Evolutionary conservation across 2,113 vertebrate genomes (phyloP).

Genomic region (Coracopsis vasa): DNA sequence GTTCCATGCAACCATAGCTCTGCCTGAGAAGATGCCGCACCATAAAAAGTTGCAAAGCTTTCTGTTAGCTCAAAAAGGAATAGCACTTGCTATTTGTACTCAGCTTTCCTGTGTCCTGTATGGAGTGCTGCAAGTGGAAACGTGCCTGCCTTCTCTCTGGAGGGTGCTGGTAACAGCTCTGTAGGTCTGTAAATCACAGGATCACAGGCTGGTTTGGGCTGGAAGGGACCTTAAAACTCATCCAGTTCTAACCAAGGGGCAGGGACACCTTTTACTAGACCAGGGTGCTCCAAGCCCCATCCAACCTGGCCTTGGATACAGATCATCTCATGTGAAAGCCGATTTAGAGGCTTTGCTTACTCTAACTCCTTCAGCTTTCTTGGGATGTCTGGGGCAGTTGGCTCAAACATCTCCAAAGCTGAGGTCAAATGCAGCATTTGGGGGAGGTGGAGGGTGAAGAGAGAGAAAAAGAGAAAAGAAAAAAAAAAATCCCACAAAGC

Average conservation of each 20-base stretch:
- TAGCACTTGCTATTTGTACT: neutral
- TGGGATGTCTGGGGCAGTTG: neutral
- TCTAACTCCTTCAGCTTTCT: neutral
- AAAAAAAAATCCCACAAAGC: neutral
- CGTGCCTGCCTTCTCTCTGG: neutral
- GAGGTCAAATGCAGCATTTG: neutral
- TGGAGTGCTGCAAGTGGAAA: neutral
- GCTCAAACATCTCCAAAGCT: neutral
- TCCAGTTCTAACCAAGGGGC: neutral
- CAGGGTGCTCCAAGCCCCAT: neutral
- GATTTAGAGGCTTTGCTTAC: neutral
- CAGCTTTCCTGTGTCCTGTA: neutral
- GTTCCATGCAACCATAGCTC: neutral
- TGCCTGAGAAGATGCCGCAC: neutral
- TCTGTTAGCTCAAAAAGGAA: neutral
- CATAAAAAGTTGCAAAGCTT: neutral
- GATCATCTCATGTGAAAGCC: neutral
- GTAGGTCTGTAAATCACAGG: neutral
- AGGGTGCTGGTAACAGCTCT: rapidly evolving
- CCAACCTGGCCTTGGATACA: neutral
- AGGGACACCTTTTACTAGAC: neutral
- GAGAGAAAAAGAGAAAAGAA: neutral
- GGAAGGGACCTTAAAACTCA: neutral
- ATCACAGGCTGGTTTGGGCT: neutral
- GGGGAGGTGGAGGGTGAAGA: neutral